Evolutionary conservation across 2,113 vertebrate genomes (phyloP), one percentile per base, ranked within the genome.

Genomic region (Loxodonta africana): DNA sequence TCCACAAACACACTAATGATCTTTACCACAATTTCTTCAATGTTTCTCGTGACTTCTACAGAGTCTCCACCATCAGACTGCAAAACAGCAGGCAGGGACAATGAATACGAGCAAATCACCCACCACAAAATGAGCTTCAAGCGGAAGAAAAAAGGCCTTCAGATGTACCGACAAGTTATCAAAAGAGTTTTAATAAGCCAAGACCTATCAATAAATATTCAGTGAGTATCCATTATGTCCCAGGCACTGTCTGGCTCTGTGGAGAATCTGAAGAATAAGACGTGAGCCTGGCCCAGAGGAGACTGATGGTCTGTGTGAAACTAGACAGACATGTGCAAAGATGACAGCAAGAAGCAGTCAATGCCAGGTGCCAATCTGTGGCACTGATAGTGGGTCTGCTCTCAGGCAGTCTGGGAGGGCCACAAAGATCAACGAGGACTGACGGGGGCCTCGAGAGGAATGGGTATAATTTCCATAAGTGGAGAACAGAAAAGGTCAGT

Each of bases 1-100:
- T 99, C 99, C 60, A 99, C 99, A 33, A 99, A 99, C 69, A 99
- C 99, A 4, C 98, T 98, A 0, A 99, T 78, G 86, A 99, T 99
- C 77, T 97, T 99, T 0, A 98, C 98, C 92, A 99, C 99, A 83
- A 99, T 98, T 1, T 98, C 97, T 41, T 98, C 98, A 96, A 99
- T 94, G 0, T 97, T 96, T 5, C 98, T 98, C 0, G 98, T 98
- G 8, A 98, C 97, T 87, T 99, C 99, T 0, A 95, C 78, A 30
- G 98, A 96, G 69, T 95, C 96, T 2, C 98, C 98, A n/a, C 98
- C 98, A 8, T 99, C 99, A 63, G 99, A 99, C 99, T 99, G 93
- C 1, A 48, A 48, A 84, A 80, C 4, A 87, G 81, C 1, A 76
- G 67, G 81, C 10, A 95, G 53, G 51, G 23, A 78, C 28, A 8